Evolutionary conservation across 1,140 invertebrate species (phyloP).

Genomic region (Drosophila nigrodunni): DNA sequence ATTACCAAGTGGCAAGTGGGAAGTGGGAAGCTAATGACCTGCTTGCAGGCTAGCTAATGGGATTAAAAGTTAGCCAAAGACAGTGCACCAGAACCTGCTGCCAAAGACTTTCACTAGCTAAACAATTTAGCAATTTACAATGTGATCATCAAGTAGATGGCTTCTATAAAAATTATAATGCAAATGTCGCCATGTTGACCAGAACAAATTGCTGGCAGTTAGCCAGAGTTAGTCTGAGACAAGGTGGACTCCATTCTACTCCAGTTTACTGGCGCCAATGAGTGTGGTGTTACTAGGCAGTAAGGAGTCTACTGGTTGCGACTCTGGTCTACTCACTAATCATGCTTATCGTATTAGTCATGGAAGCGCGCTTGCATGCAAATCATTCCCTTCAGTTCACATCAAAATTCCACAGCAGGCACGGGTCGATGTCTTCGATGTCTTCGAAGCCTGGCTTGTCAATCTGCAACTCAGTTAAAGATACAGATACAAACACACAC

Average conservation of each 20-base stretch:
- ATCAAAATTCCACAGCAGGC: slow-evolving; percentile 74
- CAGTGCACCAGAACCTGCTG: slow-evolving; percentile 31
- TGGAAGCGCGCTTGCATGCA: slow-evolving; percentile 75
- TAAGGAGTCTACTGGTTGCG: neutral
- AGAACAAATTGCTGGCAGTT: slow-evolving; percentile 68
- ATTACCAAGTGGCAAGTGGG: slow-evolving; percentile 15
- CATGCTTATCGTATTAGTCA: slow-evolving; percentile 83
- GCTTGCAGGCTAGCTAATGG: slow-evolving; percentile 40
- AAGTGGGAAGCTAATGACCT: slow-evolving; percentile 32
- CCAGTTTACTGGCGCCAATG: slow-evolving; percentile 61
- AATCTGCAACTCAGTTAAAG: slow-evolving; percentile 60
- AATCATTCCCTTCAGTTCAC: slow-evolving; percentile 77
- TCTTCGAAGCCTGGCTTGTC: slow-evolving; percentile 46
- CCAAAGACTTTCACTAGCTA: slow-evolving; percentile 65
- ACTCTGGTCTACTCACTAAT: slow-evolving; percentile 61
- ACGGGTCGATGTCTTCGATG: slow-evolving; percentile 14
- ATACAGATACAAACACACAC: slow-evolving; percentile 14
- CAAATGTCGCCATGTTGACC: slow-evolving; percentile 63
- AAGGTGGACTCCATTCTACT: neutral
- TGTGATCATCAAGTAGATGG: slow-evolving; percentile 43
- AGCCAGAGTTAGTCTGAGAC: slow-evolving; percentile 26
- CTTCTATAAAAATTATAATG: slow-evolving; percentile 69
- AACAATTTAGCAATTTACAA: slow-evolving; percentile 48
- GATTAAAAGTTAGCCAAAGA: slow-evolving; percentile 38
- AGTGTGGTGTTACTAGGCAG: slow-evolving; percentile 10